Evolutionary conservation across 2,888 invertebrate genomes (phyloP).

Genomic region (Bursaphelenchus okinawaensis): DNA sequence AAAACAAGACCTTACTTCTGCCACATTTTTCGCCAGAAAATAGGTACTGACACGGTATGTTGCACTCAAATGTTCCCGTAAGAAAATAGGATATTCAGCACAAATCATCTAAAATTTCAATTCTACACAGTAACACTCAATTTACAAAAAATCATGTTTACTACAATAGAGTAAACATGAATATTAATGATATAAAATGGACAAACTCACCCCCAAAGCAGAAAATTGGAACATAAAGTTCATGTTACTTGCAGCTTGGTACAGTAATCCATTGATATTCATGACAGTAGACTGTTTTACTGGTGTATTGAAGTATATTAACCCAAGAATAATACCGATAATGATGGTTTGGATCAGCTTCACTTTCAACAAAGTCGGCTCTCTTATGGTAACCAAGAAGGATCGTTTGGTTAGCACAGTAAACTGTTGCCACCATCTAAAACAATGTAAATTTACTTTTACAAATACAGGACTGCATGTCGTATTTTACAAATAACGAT

Average conservation of each 20-base stretch:
- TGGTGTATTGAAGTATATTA: conserved; percentile 68
- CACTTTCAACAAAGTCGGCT: conserved; percentile 83
- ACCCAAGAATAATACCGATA: conserved; percentile 74
- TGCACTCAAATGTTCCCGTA: conserved; percentile 80
- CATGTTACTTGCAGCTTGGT: conserved; percentile 85
- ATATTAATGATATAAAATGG: not conserved
- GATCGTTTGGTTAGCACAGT: conserved; percentile 67
- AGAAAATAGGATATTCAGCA: conserved; percentile 79
- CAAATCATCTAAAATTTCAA: conserved; percentile 72
- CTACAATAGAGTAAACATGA: not conserved
- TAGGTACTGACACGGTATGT: conserved; percentile 86
- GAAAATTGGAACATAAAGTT: conserved; percentile 80
- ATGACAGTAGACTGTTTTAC: conserved; percentile 63
- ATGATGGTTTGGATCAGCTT: conserved; percentile 79
- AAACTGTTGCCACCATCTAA: conserved; percentile 82
- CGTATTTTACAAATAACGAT: too few species aligned
- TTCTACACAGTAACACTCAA: too few species aligned
- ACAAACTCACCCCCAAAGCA: conserved; percentile 61
- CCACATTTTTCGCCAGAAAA: conserved; percentile 76
- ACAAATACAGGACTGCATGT: too few species aligned
- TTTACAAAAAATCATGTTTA: too few species aligned
- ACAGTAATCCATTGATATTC: conserved; percentile 82
- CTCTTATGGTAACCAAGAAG: conserved; percentile 82
- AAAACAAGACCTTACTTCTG: conserved; percentile 63
- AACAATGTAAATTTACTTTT: conserved; percentile 9